phyloP scores from a whole-genome alignment of 2,888 invertebrate genomes.

The Amphipyra tragopoginis region DNA sequence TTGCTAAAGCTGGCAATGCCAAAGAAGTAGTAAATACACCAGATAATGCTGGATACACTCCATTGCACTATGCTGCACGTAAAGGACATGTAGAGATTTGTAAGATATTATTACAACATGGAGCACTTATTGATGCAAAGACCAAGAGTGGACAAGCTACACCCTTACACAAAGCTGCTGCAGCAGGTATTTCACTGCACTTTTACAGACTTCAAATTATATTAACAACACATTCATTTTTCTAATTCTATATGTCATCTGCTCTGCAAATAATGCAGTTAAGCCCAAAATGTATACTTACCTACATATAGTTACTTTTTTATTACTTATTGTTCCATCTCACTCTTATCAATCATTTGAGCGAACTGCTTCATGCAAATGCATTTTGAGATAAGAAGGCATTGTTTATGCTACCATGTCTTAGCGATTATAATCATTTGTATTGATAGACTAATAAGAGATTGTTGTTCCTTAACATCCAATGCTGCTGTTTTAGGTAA shows the following conservation, averaged over 20 bases:
- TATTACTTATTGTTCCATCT: slow-evolving; percentile 31
- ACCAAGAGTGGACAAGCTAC: slow-evolving; percentile 95
- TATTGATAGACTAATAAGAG: slow-evolving; percentile 12
- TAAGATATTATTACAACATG: slow-evolving; percentile 91
- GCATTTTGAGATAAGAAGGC: slow-evolving; percentile 25
- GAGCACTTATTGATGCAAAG: slow-evolving; percentile 93
- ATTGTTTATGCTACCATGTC: slow-evolving; percentile 14
- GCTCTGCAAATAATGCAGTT: slow-evolving; percentile 10
- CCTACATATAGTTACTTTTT: slow-evolving; percentile 16
- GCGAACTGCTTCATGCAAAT: slow-evolving; percentile 17
- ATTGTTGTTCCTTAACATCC: slow-evolving; percentile 2
- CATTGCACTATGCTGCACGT: slow-evolving; percentile 96
- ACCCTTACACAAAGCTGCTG: slow-evolving; percentile 95
- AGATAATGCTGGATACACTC: slow-evolving; percentile 95
- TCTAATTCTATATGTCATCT: slow-evolving; percentile 3
- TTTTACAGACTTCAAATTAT: background rate
- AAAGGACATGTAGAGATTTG: slow-evolving; percentile 94
- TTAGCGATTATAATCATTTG: slow-evolving; percentile 1
- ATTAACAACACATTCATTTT: slow-evolving; percentile 1
- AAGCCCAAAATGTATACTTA: background rate
- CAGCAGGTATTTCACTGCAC: slow-evolving; percentile 89
- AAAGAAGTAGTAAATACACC: slow-evolving; percentile 90
- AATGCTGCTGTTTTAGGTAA: slow-evolving; percentile 87
- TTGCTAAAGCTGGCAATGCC: slow-evolving; percentile 77
- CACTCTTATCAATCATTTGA: slow-evolving; percentile 12